Conservation (phyloP, 2,888 invertebrate genomes). For the Adineta ricciae region DNA sequence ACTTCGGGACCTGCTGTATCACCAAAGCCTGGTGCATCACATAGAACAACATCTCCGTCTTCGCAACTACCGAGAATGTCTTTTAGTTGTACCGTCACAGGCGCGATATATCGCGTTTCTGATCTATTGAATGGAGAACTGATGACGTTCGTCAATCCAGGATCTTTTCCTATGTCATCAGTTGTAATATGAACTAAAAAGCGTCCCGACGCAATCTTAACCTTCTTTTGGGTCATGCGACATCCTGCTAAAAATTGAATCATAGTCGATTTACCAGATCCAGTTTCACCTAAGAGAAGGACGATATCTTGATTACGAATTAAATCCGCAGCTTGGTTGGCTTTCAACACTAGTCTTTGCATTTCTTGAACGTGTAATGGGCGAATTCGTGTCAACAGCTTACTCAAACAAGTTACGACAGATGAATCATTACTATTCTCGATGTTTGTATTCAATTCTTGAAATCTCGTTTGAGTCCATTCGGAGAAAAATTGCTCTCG, state of each 20-base stretch:
- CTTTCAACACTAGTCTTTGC: background rate
- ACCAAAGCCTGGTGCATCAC: slow-evolving; percentile 25
- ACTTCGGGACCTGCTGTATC: slow-evolving; percentile 23
- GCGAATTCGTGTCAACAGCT: background rate
- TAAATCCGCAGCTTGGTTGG: background rate
- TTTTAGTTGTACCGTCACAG: background rate
- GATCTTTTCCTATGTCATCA: background rate
- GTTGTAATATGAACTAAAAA: background rate
- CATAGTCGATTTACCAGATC: background rate
- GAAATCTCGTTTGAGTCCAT: background rate
- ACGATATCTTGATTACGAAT: background rate
- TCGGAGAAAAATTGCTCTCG: background rate
- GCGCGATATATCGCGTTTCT: background rate
- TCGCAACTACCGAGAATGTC: background rate
- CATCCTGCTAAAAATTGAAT: background rate
- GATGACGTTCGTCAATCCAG: background rate
- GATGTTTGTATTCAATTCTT: background rate
- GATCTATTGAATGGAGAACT: background rate
- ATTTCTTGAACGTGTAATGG: background rate
- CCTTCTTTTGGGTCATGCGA: background rate
- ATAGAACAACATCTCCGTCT: background rate
- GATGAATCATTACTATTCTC: background rate
- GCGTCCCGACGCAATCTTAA: background rate
- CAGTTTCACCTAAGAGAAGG: background rate
- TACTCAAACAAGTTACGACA: background rate